Base-by-base conservation (phyloP, 2,888 invertebrate species). In the Sphaerophoria rueppellii region DNA sequence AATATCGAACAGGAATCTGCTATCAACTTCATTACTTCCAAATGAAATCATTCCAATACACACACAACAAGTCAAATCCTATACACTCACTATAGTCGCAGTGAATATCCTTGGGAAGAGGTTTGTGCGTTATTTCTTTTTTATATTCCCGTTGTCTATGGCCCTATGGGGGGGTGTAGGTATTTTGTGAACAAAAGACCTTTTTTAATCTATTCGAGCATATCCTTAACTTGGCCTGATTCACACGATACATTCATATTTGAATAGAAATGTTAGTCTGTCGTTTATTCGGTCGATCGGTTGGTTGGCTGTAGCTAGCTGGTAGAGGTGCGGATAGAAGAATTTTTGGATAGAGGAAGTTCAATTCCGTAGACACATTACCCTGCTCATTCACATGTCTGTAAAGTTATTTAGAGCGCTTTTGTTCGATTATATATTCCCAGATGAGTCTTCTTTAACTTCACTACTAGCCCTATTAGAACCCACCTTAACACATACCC, bases 351-450 rank as follows among this genome's bases (percentile, higher is more conserved):
- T 4, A 61, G 35, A 65, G 57, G 52, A 16, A 52, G 60, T 63
- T 16, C 24, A 69, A 75, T 70, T 11, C 40, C 11, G 24, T 69
- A 61, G 54, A 61, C 48, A 67, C 37, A 72, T 70, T 65, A 73
- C 61, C 78, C 73, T 32, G 46, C 69, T 77, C 82, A 73, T 61
- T 79, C 67, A 73, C 32, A 73, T 73, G 72, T 77, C 77, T 82
- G 32, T 46, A 57, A 73, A 82, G 77, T 77, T 82, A 73, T 77
- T 77, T 70, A 69, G 57, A 63, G 46, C 73, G 61, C 9, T 24
- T 72, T 72, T 67, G 34, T 61, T 69, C 24, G 43, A 67, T 24
- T 24, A 24, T 24, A 24, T 24, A 24, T 35, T 52, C 58, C 12
- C 61, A 54, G 58, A 78, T 72, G 52, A 71, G 52, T 57, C 34